Evolutionary conservation across 2,888 invertebrate genomes (phyloP).

Genomic region (Eilema sororculum): DNA sequence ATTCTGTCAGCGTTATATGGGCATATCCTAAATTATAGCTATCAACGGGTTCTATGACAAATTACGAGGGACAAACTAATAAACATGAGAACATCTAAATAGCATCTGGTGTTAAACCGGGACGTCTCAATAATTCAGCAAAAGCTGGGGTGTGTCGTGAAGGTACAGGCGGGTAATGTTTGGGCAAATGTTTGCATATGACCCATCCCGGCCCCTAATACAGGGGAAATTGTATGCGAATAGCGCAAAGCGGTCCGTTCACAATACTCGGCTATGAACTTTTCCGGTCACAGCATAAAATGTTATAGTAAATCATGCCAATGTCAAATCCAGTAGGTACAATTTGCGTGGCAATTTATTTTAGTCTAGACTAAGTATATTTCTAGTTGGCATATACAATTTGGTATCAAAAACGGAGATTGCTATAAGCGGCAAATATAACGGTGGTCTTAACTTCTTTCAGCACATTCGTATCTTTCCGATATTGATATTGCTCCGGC

Average conservation of each 20-base stretch:
- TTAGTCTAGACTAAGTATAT: slow-evolving; percentile 17
- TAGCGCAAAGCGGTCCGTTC: slow-evolving; percentile 29
- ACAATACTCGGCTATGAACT: slow-evolving; percentile 21
- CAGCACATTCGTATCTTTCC: slow-evolving; percentile 54
- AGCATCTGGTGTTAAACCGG: slow-evolving; percentile 74
- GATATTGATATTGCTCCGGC: slow-evolving; percentile 53
- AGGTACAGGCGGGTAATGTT: slow-evolving; percentile 59
- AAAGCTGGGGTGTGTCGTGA: slow-evolving; percentile 36
- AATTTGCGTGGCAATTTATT: not conserved
- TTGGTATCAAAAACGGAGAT: slow-evolving; percentile 33
- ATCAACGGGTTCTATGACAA: slow-evolving; percentile 78
- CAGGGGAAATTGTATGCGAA: slow-evolving; percentile 47
- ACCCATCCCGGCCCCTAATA: slow-evolving; percentile 45
- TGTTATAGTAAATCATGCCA: not conserved
- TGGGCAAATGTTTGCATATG: slow-evolving; percentile 71
- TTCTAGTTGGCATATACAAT: slow-evolving; percentile 19
- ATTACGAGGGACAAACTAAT: slow-evolving; percentile 72
- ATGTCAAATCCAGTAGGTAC: not conserved
- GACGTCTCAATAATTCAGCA: slow-evolving; percentile 71
- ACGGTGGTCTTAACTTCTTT: slow-evolving; percentile 55
- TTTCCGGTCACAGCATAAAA: slow-evolving; percentile 25
- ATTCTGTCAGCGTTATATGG: slow-evolving; percentile 59
- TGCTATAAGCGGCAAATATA: slow-evolving; percentile 44
- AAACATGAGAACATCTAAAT: slow-evolving; percentile 68
- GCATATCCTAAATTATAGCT: slow-evolving; percentile 67